A percentile compares a stretch with the other conserved stretches of the same genome.
Evolutionary conservation across 2,113 vertebrate genomes (phyloP).

Genomic region (Indri indri): DNA sequence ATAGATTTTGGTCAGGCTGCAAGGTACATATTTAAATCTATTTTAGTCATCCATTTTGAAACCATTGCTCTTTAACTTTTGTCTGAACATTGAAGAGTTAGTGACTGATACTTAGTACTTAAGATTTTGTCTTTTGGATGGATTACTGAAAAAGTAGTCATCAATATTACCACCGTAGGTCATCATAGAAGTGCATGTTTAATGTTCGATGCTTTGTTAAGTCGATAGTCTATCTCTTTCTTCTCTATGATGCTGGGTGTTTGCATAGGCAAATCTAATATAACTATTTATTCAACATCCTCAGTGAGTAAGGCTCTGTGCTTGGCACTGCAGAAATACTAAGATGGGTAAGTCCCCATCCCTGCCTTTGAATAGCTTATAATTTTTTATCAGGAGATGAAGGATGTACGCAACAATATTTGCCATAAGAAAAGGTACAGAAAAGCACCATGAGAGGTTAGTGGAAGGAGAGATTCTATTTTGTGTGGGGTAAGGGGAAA

Average conservation of each 20-base stretch:
- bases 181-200: not conserved
- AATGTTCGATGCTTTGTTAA: not conserved
- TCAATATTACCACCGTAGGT: not conserved
- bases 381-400: not conserved
- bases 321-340: not conserved
- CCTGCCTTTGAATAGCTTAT: not conserved
- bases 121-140: not conserved
- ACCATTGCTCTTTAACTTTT: not conserved
- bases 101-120: not conserved
- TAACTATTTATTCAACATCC: not conserved
- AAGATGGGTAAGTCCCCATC: not conserved
- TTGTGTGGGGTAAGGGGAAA: not conserved
- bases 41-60: not conserved
- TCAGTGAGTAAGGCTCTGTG: not conserved
- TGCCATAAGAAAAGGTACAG: not conserved
- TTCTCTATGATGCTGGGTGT: not conserved
- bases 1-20: not conserved
- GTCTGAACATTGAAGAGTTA: not conserved
- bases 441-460: not conserved
- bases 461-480: not conserved
- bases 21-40: not conserved
- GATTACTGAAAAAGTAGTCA: not conserved
- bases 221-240: not conserved
- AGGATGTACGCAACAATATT: not conserved
- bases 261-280: conserved; percentile 3